Evolutionary conservation across 2,797 vertebrate genomes (phyloP).

Genomic region (Mus spretus): DNA sequence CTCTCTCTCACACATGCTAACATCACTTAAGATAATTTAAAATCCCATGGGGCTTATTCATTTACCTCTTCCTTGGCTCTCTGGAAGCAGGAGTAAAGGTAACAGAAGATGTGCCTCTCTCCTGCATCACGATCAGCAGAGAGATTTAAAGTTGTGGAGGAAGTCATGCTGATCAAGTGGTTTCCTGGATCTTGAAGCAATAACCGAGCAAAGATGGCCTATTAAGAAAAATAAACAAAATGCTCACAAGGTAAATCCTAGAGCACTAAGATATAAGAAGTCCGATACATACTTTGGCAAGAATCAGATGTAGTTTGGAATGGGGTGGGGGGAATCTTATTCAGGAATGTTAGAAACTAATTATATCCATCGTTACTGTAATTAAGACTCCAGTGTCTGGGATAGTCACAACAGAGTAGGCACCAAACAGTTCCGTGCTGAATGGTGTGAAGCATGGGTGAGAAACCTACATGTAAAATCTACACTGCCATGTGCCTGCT

Average conservation of each 20-base stretch:
- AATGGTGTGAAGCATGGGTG: background rate
- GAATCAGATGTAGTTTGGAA: background rate
- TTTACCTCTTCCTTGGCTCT: conserved; percentile 97
- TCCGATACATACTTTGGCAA: background rate
- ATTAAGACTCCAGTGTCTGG: background rate
- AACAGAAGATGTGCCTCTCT: conserved; percentile 94
- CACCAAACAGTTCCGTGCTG: background rate
- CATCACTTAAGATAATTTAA: background rate
- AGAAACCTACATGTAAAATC: conserved; percentile 40
- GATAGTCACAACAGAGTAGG: background rate
- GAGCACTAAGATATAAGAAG: conserved; percentile 51
- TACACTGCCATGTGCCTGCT: conserved; percentile 41
- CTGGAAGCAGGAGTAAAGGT: conserved; percentile 96
- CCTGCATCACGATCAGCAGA: conserved; percentile 98
- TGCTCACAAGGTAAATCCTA: background rate
- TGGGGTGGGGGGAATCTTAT: background rate
- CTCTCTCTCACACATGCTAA: background rate
- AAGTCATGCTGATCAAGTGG: conserved; percentile 97
- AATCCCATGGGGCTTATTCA: background rate
- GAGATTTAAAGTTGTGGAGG: conserved; percentile 92
- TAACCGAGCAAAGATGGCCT: conserved; percentile 97
- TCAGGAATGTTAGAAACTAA: conserved; percentile 14
- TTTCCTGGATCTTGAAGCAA: conserved; percentile 96
- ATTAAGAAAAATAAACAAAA: conserved; percentile 49
- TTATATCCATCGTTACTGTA: background rate